A percentile compares a stretch with the other conserved stretches of the same genome.
Evolutionary conservation across 2,113 vertebrate species (phyloP).

Genomic region (Myrmecobius fasciatus): DNA sequence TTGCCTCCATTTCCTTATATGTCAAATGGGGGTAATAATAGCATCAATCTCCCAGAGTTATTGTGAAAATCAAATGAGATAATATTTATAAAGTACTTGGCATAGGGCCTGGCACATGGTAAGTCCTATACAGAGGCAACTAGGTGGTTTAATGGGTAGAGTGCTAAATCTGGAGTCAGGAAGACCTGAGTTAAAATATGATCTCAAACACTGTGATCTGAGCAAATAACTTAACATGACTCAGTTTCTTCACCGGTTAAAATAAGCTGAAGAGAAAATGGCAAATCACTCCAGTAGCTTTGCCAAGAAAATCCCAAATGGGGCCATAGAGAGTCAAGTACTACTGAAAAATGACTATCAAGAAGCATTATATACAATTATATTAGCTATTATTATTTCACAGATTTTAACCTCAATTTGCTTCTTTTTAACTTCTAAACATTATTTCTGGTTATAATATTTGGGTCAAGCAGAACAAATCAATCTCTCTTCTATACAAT

Average conservation of each 20-base stretch:
- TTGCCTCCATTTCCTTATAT: not conserved
- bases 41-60: too few species aligned
- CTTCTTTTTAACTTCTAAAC: too few species aligned
- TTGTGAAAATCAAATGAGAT: too few species aligned
- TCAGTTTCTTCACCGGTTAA: not conserved
- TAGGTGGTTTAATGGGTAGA: not conserved
- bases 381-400: too few species aligned
- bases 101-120: too few species aligned
- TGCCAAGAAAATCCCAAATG: not conserved
- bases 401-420: too few species aligned
- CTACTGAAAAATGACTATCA: not conserved
- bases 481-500: too few species aligned
- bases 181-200: not conserved
- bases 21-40: too few species aligned
- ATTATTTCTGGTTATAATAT: too few species aligned
- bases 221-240: not conserved
- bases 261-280: not conserved
- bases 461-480: too few species aligned
- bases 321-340: not conserved
- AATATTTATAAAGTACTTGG: too few species aligned
- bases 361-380: not conserved
- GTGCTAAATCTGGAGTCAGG: not conserved
- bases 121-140: not conserved
- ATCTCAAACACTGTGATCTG: not conserved
- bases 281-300: not conserved